phyloP scores from a whole-genome alignment of 2,797 vertebrate genomes.

The Serranus cabrilla region DNA sequence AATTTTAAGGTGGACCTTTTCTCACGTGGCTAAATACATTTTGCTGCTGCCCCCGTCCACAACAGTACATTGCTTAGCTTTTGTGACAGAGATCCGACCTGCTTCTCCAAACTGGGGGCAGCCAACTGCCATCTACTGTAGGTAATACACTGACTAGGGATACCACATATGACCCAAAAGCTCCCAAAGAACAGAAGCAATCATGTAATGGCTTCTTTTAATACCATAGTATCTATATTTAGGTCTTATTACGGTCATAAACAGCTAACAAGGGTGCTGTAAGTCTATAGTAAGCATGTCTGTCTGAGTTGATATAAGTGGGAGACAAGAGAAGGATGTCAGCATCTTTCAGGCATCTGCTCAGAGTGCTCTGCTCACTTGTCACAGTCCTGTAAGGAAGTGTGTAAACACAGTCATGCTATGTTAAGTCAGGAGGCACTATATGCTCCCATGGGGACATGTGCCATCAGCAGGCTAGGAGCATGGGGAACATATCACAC shows the following conservation, averaged over 20 bases:
- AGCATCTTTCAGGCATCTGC: conserved; percentile 68
- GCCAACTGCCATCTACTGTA: too few relatives aligned
- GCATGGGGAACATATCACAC: conserved; percentile 50
- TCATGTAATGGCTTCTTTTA: conserved; percentile 27
- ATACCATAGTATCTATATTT: conserved; percentile 16
- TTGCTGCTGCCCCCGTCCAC: too few relatives aligned
- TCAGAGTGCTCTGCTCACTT: conserved; percentile 65
- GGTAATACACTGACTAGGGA: too few relatives aligned
- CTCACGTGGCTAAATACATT: too few relatives aligned
- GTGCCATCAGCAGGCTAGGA: conserved; percentile 59
- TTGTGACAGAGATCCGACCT: too few relatives aligned
- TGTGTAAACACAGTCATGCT: conserved; percentile 76
- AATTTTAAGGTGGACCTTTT: too few relatives aligned
- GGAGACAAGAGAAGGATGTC: conserved; percentile 65
- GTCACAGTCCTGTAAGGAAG: conserved; percentile 71
- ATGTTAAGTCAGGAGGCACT: conserved; percentile 74
- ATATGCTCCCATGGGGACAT: conserved; percentile 57
- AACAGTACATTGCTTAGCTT: too few relatives aligned
- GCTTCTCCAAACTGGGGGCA: too few relatives aligned
- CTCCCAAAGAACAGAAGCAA: too few relatives aligned
- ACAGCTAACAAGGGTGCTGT: conserved; percentile 36
- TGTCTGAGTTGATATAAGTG: conserved; percentile 66
- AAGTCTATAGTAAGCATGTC: conserved; percentile 45
- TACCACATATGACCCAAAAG: too few relatives aligned
- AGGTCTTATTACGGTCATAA: conserved; percentile 15